A percentile compares a stretch with the other conserved stretches of the same genome.
Evolutionary conservation across 2,113 vertebrate species (phyloP).

Genomic region (Tetrax tetrax): DNA sequence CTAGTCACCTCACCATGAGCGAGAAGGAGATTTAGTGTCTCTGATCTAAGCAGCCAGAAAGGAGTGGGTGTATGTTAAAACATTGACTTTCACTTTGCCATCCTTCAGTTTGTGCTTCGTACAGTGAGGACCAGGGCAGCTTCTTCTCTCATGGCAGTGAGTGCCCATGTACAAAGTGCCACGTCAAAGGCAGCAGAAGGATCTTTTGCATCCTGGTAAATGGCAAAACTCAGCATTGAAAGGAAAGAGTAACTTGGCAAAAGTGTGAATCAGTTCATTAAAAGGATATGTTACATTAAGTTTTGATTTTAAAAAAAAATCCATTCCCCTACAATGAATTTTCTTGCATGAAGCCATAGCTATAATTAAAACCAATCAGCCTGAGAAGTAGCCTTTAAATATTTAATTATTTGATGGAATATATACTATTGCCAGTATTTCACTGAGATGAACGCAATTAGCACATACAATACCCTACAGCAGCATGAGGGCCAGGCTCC

Average conservation of each 20-base stretch:
- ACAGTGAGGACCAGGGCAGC: not conserved
- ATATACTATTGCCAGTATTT: not conserved
- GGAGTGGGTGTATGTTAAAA: not conserved
- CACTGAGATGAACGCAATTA: not conserved
- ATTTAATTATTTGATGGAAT: not conserved
- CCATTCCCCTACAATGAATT: not conserved
- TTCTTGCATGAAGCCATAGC: not conserved
- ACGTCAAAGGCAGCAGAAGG: not conserved
- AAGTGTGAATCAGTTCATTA: not conserved
- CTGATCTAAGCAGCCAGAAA: not conserved
- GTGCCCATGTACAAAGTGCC: not conserved
- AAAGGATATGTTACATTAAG: not conserved
- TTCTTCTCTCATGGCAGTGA: not conserved
- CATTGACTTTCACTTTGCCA: fast-evolving
- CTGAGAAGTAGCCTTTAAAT: not conserved
- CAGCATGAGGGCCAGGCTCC: not conserved
- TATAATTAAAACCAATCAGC: not conserved
- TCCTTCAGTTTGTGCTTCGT: not conserved
- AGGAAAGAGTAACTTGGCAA: not conserved
- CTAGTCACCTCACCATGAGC: not conserved
- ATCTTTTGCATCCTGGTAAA: not conserved
- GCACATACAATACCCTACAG: not conserved
- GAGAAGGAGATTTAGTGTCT: not conserved
- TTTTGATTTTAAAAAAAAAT: not conserved
- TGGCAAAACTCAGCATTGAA: not conserved